Percentiles rank a stretch among this genome's conserved stretches.
These are phyloP conservation scores for Hofmannophila pseudospretella DNA, from an alignment of 2,888 invertebrate species.

Conservation along the genomic window DNA sequence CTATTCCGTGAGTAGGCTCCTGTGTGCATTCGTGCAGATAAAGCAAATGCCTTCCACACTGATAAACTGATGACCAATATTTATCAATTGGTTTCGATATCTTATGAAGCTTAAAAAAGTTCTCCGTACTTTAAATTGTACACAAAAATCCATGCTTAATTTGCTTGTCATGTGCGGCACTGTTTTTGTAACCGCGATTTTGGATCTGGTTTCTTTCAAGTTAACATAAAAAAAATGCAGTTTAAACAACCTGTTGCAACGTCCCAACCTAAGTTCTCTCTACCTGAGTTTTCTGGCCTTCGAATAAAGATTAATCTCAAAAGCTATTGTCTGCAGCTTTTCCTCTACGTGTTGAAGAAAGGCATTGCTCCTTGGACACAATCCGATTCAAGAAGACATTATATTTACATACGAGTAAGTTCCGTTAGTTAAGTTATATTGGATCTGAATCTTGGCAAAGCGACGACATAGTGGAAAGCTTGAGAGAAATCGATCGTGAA, in stretches of 20 bases:
- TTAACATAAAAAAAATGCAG: constrained; percentile 33
- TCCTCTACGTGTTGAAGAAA: no score
- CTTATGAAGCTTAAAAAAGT: no score
- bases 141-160: constrained; percentile 41
- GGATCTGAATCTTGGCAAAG: constrained; percentile 18
- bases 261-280: background rate
- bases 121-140: constrained; percentile 13
- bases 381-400: no score
- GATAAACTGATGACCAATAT: constrained; percentile 36
- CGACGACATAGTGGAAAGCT: constrained; percentile 39
- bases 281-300: constrained; percentile 2
- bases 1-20: constrained; percentile 48
- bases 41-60: constrained; percentile 29
- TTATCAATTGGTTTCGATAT: no score
- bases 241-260: constrained; percentile 20
- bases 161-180: constrained; percentile 29
- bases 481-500: constrained; percentile 62
- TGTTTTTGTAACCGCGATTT: constrained; percentile 8
- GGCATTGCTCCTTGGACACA: no score
- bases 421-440: background rate
- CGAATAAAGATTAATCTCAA: no score
- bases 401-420: no score
- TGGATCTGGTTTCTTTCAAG: constrained; percentile 30
- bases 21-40: constrained; percentile 43
- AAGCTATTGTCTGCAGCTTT: no score